Base-by-base conservation (phyloP, 2,888 invertebrate genomes). In the Mamestra brassicae region DNA sequence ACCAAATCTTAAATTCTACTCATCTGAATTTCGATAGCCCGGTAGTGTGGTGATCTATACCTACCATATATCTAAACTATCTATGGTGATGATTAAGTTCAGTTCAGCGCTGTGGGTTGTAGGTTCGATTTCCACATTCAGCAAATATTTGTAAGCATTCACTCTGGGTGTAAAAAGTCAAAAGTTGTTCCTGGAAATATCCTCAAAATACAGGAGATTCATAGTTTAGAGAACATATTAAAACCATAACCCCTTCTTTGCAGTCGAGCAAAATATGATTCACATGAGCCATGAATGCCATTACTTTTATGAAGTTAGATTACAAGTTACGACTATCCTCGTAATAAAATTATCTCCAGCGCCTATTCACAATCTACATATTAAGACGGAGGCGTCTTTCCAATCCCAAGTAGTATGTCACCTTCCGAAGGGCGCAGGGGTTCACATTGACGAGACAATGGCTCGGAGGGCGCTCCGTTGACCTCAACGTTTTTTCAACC, bases 361-460 rank as follows among this genome's bases (percentile, higher is more conserved):
- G 13, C 15, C 26, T n/a, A 77, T 71, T 57, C 50, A 72, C 34
- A 63, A 74, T 78, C 57, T 78, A 67, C 64, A 72, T 68, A 58
- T 1, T 26, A 65, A 72, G 47, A 45, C 54, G 34, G 45, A 69
- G 70, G 66, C 70, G 68, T 57, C 67, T 76, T 60, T 69, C 69
- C 61, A 57, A 55, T 69, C 54, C 52, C 34, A 62, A 60, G 70
- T 84, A 75, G 80, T 74, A 71, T 85, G 89, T 90, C 90, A 90
- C 90, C 90, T 90, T 87, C 63, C 57, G 71, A 88, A 88, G 89
- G 90, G 86, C 89, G 85, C 72, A 80, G 87, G 89, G 87, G 85
- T 87, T 91, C 89, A 90, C 91, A 89, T 90, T 90, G 89, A 86
- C 68, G 81, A 90, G 91, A 90, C 91, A 90, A 88, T 87, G 88